phyloP scores from a whole-genome alignment of 2,888 invertebrate species.

The Sarcophaga rosellei region DNA sequence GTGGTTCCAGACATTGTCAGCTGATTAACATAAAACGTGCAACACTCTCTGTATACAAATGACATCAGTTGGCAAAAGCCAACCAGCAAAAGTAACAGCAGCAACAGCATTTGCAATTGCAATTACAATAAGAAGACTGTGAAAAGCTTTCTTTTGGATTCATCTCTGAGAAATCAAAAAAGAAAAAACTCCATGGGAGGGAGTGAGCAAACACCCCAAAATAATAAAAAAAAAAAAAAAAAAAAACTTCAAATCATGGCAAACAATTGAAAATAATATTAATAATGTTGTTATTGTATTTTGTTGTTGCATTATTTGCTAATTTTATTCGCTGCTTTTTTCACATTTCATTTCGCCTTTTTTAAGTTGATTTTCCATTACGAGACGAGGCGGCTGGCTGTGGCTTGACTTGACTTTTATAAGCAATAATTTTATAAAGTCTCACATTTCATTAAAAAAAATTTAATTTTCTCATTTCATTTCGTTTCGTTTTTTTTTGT shows the following conservation, averaged over 20 bases:
- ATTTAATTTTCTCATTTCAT: slow-evolving; percentile 14
- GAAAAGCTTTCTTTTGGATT: too few species aligned
- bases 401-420: slow-evolving; percentile 36
- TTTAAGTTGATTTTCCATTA: not conserved
- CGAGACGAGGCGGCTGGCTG: not conserved
- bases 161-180: not conserved
- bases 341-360: slow-evolving; percentile 1
- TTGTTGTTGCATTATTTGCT: slow-evolving; percentile 4
- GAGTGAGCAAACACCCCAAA: too few species aligned
- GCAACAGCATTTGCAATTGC: slow-evolving; percentile 3
- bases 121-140: not conserved
- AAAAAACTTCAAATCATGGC: slow-evolving; percentile 18
- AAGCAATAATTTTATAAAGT: slow-evolving; percentile 1
- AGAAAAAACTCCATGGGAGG: not conserved
- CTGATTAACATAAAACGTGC: slow-evolving; percentile 64
- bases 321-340: slow-evolving; percentile 25
- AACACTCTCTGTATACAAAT: slow-evolving; percentile 52
- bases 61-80: slow-evolving; percentile 54
- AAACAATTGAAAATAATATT: slow-evolving; percentile 42
- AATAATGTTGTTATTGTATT: too few species aligned
- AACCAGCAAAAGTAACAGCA: slow-evolving; percentile 27
- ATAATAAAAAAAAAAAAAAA: too few species aligned
- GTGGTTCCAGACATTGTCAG: slow-evolving; percentile 24
- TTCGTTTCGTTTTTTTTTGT: slow-evolving; percentile 6
- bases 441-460: not conserved